A percentile compares a stretch with the other conserved stretches of the same genome.
phyloP scores from a whole-genome alignment of 2,888 invertebrate species.

The Thyatira batis region DNA sequence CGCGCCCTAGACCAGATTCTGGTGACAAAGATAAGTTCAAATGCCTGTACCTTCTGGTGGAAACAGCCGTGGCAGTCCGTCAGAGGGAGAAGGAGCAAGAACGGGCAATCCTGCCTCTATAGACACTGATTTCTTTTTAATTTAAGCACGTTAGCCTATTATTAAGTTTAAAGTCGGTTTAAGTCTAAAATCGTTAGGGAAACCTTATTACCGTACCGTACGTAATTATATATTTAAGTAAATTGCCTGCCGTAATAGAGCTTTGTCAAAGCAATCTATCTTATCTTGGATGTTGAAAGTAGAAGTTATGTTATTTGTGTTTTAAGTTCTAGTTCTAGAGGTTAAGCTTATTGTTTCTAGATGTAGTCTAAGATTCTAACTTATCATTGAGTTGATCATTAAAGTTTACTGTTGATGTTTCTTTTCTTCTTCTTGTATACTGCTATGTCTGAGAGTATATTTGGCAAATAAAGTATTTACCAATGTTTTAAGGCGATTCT shows the following conservation, averaged over 20 bases:
- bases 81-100: constrained; percentile 66
- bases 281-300: too few relatives aligned
- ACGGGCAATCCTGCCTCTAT: constrained; percentile 32
- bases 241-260: too few relatives aligned
- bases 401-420: too few relatives aligned
- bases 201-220: too few relatives aligned
- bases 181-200: neutral
- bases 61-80: constrained; percentile 69
- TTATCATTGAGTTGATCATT: neutral
- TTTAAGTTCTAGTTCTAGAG: neutral
- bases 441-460: too few relatives aligned
- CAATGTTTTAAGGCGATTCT: too few relatives aligned
- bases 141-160: constrained; percentile 3
- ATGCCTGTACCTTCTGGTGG: constrained; percentile 66
- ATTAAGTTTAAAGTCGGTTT: constrained; percentile 12
- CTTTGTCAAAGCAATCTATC: too few relatives aligned
- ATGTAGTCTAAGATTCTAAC: neutral
- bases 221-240: too few relatives aligned
- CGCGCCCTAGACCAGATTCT: constrained; percentile 28
- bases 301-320: too few relatives aligned
- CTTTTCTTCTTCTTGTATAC: too few relatives aligned
- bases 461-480: too few relatives aligned
- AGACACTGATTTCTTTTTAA: constrained; percentile 4
- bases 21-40: constrained; percentile 63
- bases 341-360: neutral